A percentile compares a stretch with the other conserved stretches of the same genome.
These are phyloP conservation scores for Plebejus argus DNA, from an alignment of 2,888 invertebrate species.

Conservation along the genomic window DNA sequence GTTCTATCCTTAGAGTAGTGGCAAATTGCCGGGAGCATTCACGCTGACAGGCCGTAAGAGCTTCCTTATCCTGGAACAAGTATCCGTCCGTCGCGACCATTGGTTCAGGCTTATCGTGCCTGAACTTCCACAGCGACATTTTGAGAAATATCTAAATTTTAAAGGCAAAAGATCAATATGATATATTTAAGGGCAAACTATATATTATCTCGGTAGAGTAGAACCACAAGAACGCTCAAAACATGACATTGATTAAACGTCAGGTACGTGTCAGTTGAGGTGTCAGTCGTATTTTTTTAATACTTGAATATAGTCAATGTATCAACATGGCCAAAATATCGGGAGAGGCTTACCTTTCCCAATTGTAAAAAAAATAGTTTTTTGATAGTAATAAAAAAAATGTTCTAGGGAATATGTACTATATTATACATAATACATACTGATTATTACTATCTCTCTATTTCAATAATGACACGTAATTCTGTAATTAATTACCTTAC, in stretches of 20 bases:
- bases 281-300: too few relatives aligned
- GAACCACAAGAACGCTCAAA: not conserved
- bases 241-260: not conserved
- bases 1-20: conserved; percentile 60
- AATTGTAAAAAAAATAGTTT: too few relatives aligned
- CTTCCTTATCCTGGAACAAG: conserved; percentile 54
- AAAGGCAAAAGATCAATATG: not conserved
- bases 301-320: too few relatives aligned
- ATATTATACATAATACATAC: too few relatives aligned
- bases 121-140: not conserved
- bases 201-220: not conserved
- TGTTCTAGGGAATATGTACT: too few relatives aligned
- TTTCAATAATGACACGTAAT: not conserved
- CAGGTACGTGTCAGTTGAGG: too few relatives aligned
- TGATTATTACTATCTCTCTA: not conserved
- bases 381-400: too few relatives aligned
- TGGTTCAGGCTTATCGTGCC: not conserved
- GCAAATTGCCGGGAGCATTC: conserved; percentile 56
- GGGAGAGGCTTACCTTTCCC: too few relatives aligned
- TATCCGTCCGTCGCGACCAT: conserved; percentile 51
- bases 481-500: not conserved
- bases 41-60: conserved; percentile 55
- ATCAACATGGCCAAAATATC: too few relatives aligned
- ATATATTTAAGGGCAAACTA: not conserved
- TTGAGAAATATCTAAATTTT: not conserved